Evolutionary conservation across 2,888 invertebrate species (phyloP).

Genomic region (Xestia rhomboidea): DNA sequence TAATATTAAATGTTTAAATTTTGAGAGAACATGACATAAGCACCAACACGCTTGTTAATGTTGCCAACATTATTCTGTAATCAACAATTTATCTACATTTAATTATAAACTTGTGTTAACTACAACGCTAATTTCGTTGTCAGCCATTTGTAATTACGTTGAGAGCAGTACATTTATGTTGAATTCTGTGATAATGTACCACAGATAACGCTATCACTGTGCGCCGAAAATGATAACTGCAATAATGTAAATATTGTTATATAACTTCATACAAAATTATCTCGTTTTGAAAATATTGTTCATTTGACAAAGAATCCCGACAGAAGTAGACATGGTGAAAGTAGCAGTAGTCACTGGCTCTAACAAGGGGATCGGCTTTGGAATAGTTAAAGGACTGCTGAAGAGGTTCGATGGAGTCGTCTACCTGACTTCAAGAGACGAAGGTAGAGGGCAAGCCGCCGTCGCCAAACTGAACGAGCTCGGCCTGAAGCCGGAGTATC

Average conservation of each 20-base stretch:
- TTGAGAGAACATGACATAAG: background rate
- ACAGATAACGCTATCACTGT: constrained; percentile 24
- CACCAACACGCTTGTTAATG: background rate
- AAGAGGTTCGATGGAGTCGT: constrained; percentile 91
- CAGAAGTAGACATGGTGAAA: constrained; percentile 48
- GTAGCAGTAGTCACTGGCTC: constrained; percentile 90
- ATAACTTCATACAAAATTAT: background rate
- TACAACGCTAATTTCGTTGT: constrained; percentile 31
- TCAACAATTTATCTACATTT: constrained; percentile 34
- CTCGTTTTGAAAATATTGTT: background rate
- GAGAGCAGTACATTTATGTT: constrained; percentile 17
- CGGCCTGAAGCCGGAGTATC: constrained; percentile 67
- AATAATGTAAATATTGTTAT: background rate
- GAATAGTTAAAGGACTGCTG: constrained; percentile 91
- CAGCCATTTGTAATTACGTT: constrained; percentile 39
- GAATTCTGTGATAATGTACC: constrained; percentile 23
- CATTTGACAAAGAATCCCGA: constrained; percentile 13
- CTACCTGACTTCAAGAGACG: constrained; percentile 87
- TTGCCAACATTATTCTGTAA: constrained; percentile 12
- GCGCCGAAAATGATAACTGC: constrained; percentile 16
- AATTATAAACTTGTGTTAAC: constrained; percentile 40
- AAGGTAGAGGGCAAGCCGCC: constrained; percentile 69
- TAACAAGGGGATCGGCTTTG: constrained; percentile 93
- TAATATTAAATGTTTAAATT: constrained; percentile 12
- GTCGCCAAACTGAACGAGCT: constrained; percentile 70